These are phyloP conservation scores for Lepidocyrtoides sp. DNA, from an alignment of 2,888 invertebrate genomes.

Conservation along the genomic window DNA sequence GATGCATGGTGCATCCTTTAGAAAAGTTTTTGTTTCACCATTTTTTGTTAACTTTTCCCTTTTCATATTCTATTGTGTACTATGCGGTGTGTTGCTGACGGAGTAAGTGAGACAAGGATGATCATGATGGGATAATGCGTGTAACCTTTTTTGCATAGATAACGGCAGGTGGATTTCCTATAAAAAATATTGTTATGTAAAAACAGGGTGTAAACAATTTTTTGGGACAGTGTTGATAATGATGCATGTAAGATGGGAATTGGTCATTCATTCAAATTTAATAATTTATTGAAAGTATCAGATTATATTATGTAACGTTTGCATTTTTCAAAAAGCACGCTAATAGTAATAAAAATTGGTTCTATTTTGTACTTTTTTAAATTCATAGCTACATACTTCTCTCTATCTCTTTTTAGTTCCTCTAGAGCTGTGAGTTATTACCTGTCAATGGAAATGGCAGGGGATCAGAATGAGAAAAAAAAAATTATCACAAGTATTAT, in stretches of 20 bases:
- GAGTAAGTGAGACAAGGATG: conserved; percentile 15
- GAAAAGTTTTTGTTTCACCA: conserved; percentile 70
- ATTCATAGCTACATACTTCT: conserved; percentile 36
- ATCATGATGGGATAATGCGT: conserved; percentile 67
- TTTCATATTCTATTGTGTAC: conserved; percentile 49
- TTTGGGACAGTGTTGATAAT: conserved; percentile 64
- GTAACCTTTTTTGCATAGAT: conserved; percentile 75
- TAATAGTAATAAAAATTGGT: conserved; percentile 34
- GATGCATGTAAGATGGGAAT: conserved; percentile 56
- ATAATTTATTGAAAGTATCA: conserved; percentile 75
- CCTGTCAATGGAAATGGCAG: conserved; percentile 75
- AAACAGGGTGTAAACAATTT: conserved; percentile 71
- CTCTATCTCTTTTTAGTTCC: conserved; percentile 1
- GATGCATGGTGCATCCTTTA: conserved; percentile 76
- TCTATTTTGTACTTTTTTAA: conserved; percentile 46
- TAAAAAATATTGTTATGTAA: conserved; percentile 45
- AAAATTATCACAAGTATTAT: conserved; percentile 27
- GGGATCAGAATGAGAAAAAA: conserved; percentile 48
- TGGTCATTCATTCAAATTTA: conserved; percentile 60
- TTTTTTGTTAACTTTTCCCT: conserved; percentile 69
- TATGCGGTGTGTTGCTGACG: background rate
- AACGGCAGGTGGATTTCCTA: conserved; percentile 72
- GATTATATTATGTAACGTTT: conserved; percentile 56
- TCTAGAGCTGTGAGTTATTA: conserved; percentile 70
- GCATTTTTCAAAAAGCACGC: conserved; percentile 40